phyloP scores from a whole-genome alignment of 2,797 vertebrate species.

The Fistularia tabacaria region DNA sequence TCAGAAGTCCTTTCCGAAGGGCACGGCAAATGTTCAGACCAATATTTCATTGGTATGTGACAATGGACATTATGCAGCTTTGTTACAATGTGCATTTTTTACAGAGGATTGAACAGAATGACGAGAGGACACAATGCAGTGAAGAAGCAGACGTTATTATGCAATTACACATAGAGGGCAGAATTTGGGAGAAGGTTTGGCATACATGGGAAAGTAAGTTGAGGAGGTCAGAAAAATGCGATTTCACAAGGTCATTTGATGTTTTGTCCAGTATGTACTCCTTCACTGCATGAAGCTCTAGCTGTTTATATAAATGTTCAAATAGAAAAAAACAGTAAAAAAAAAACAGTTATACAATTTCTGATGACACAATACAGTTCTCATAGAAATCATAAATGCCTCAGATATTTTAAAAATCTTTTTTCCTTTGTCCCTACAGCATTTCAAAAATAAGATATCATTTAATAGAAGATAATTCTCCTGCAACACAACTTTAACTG shows the following conservation, averaged over 20 bases:
- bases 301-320: constrained; percentile 36
- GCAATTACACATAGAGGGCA: too few species aligned
- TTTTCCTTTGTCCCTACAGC: constrained; percentile 20
- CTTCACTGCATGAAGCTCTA: constrained; percentile 26
- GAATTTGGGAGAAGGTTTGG: too few species aligned
- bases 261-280: neutral
- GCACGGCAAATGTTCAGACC: constrained; percentile 45
- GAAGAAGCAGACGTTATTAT: neutral
- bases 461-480: constrained; percentile 31
- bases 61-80: constrained; percentile 18
- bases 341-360: too few species aligned
- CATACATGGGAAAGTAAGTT: too few species aligned
- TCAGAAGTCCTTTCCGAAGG: constrained; percentile 48
- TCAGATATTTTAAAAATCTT: constrained; percentile 4
- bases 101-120: constrained; percentile 26
- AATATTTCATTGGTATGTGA: constrained; percentile 29
- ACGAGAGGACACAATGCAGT: constrained; percentile 24
- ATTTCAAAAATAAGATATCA: constrained; percentile 26
- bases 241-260: too few species aligned
- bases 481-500: constrained; percentile 1
- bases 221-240: too few species aligned
- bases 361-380: constrained; percentile 36
- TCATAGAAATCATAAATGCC: constrained; percentile 30
- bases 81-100: constrained; percentile 8
- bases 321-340: constrained; percentile 32